Evolutionary conservation across 1,140 invertebrate genomes (phyloP).

Genomic region (Tribolium castaneum): DNA sequence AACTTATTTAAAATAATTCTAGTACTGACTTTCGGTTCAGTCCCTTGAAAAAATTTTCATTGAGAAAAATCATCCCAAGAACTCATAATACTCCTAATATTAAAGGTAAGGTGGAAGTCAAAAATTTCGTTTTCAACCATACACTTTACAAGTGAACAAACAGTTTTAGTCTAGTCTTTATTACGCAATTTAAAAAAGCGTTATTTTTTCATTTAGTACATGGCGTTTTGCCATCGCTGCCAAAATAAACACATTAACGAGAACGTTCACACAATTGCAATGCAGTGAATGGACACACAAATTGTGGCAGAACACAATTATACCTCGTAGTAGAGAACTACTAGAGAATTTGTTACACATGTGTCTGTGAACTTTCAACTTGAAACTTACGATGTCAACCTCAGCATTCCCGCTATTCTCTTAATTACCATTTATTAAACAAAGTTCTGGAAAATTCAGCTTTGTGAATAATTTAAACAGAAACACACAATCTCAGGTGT

Average conservation of each 20-base stretch:
- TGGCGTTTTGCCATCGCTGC: not conserved
- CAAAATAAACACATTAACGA: not conserved
- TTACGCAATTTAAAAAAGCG: not conserved
- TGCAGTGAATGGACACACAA: not conserved
- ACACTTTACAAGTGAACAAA: no score
- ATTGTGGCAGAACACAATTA: constrained; percentile 21
- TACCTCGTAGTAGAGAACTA: not conserved
- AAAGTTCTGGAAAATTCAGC: not conserved
- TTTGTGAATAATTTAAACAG: not conserved
- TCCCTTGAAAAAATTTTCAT: no score
- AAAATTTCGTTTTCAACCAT: no score
- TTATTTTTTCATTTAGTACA: not conserved
- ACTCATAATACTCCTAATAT: no score
- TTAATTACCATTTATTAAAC: constrained; percentile 35
- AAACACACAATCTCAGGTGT: not conserved
- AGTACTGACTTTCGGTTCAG: no score
- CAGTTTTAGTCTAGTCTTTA: not conserved
- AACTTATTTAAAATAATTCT: no score
- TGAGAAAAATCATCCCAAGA: no score
- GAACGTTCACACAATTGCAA: not conserved
- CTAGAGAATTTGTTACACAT: constrained; percentile 26
- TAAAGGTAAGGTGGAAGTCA: no score
- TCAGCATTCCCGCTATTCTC: not conserved
- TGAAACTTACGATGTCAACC: constrained; percentile 15
- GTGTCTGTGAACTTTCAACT: constrained; percentile 6